A percentile compares a stretch with the other conserved stretches of the same genome.
Evolutionary conservation across 1,140 invertebrate species (phyloP).

Genomic region (Andricus grossulariae): DNA sequence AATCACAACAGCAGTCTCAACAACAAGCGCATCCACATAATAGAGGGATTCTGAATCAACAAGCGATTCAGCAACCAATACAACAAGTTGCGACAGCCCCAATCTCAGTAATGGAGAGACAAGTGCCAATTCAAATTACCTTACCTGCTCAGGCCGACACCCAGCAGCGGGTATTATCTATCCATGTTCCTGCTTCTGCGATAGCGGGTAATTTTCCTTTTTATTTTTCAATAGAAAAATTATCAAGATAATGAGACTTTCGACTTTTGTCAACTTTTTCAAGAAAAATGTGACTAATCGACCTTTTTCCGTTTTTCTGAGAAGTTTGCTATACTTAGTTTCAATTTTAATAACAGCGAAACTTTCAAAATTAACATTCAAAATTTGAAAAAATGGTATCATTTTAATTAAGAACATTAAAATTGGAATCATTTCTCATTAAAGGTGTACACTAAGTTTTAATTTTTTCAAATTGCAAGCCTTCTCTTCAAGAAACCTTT

Average conservation of each 20-base stretch:
- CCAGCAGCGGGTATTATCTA: slow-evolving; percentile 84
- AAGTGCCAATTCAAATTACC: slow-evolving; percentile 81
- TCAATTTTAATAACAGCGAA: too few species aligned
- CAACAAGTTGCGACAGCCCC: slow-evolving; percentile 72
- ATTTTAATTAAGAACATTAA: too few species aligned
- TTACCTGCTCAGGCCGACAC: slow-evolving; percentile 84
- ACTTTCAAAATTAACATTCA: too few species aligned
- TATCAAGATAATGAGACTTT: neutral
- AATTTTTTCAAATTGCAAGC: too few species aligned
- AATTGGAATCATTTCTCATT: too few species aligned
- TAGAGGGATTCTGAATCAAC: slow-evolving; percentile 63
- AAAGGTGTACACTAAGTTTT: too few species aligned
- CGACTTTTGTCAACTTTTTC: too few species aligned
- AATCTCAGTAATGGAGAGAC: slow-evolving; percentile 66
- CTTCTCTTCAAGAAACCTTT: too few species aligned
- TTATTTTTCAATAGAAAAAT: neutral
- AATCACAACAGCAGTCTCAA: slow-evolving; percentile 56
- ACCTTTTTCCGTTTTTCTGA: too few species aligned
- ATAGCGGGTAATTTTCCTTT: slow-evolving; percentile 78
- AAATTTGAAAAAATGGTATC: too few species aligned
- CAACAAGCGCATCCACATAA: slow-evolving; percentile 56
- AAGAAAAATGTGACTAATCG: too few species aligned
- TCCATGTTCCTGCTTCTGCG: slow-evolving; percentile 89
- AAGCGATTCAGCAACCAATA: slow-evolving; percentile 59
- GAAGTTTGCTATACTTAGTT: too few species aligned